A percentile compares a stretch with the other conserved stretches of the same genome.
These are phyloP conservation scores for Nemapogon koenigi DNA, from an alignment of 2,888 invertebrate species.

Conservation along the genomic window DNA sequence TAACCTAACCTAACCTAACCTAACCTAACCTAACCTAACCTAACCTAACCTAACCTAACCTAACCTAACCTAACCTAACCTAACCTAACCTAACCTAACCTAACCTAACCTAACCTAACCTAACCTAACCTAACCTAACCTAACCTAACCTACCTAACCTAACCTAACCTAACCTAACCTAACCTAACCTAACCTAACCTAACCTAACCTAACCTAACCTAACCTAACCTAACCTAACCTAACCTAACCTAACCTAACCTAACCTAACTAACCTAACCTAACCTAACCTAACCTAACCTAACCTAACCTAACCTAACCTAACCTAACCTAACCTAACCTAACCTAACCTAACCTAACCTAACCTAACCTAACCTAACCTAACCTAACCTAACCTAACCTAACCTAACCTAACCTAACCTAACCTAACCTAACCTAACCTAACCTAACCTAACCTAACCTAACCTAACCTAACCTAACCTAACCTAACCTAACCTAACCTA, in stretches of 20 bases:
- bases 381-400: conserved; percentile 13
- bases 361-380: conserved; percentile 15
- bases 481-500: conserved; percentile 11
- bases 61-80: conserved; percentile 15
- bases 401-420: conserved; percentile 9
- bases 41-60: conserved; percentile 12
- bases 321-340: conserved; percentile 14
- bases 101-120: conserved; percentile 16
- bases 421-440: conserved; percentile 11
- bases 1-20: conserved; percentile 14
- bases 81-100: conserved; percentile 14
- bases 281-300: conserved; percentile 13
- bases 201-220: conserved; percentile 17
- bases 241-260: conserved; percentile 13
- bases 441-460: conserved; percentile 12
- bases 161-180: conserved; percentile 16
- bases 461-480: conserved; percentile 11
- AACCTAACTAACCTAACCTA: conserved; percentile 11
- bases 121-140: conserved; percentile 16
- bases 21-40: conserved; percentile 13
- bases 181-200: conserved; percentile 17
- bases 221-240: conserved; percentile 17
- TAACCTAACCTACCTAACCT: conserved; percentile 15
- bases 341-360: conserved; percentile 15
- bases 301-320: conserved; percentile 13